Percentiles rank a stretch among this genome's conserved stretches.
Evolutionary conservation across 23 tunicate genomes (phyloP).

Genomic region (Trididemnum clinides): DNA sequence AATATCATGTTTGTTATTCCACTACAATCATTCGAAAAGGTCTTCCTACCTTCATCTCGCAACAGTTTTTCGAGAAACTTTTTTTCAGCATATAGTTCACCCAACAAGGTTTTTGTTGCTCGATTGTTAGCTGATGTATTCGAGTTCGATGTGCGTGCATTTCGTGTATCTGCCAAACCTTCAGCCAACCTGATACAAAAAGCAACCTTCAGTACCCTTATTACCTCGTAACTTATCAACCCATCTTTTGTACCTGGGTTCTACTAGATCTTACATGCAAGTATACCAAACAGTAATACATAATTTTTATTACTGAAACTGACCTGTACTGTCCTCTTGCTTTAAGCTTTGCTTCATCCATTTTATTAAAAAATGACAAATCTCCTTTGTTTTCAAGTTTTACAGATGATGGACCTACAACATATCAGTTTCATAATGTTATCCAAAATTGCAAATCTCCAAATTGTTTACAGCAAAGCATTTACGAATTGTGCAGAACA

Average conservation of each 20-base stretch:
- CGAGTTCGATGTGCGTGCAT: neutral
- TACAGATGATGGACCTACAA: slow-evolving; percentile 87
- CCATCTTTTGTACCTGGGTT: too few relatives aligned
- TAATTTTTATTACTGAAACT: too few relatives aligned
- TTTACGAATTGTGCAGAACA: too few relatives aligned
- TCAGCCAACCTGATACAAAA: neutral
- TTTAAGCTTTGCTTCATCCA: slow-evolving; percentile 84
- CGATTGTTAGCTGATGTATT: neutral
- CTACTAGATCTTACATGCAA: too few relatives aligned
- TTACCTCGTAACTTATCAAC: too few relatives aligned
- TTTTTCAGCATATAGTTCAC: slow-evolving; percentile 91
- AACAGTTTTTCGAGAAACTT: slow-evolving; percentile 88
- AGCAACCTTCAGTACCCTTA: too few relatives aligned
- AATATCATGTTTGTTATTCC: too few relatives aligned
- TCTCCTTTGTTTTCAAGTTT: slow-evolving; percentile 89
- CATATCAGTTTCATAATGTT: too few relatives aligned
- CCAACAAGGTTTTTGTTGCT: slow-evolving; percentile 75
- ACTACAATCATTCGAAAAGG: too few relatives aligned
- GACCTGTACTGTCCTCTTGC: slow-evolving; percentile 66
- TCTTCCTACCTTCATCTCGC: slow-evolving; percentile 73
- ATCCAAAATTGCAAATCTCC: too few relatives aligned
- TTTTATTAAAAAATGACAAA: slow-evolving; percentile 75
- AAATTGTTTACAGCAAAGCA: too few relatives aligned
- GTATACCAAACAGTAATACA: too few relatives aligned
- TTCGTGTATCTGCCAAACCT: neutral